Evolutionary conservation across 1,140 invertebrate genomes (phyloP).

Genomic region (Drosophila bocqueti): DNA sequence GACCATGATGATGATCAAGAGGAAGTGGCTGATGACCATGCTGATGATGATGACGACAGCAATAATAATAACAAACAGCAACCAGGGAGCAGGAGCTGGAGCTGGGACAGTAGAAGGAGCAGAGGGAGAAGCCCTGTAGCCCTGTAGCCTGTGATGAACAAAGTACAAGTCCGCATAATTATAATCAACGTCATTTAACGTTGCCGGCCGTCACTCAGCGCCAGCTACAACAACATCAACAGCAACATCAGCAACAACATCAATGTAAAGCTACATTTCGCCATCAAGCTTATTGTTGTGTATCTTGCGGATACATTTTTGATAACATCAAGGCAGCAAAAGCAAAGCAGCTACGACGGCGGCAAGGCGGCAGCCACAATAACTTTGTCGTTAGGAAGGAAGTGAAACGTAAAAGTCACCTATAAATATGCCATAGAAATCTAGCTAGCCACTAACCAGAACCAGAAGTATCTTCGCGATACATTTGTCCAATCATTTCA

Average conservation of each 20-base stretch:
- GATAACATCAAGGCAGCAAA: constrained; percentile 56
- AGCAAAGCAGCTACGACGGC: neutral
- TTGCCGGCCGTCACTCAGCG: constrained; percentile 81
- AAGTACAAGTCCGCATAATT: constrained; percentile 83
- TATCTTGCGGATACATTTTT: constrained; percentile 81
- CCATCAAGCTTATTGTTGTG: constrained; percentile 73
- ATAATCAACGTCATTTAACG: constrained; percentile 83
- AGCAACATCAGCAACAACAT: constrained; percentile 28
- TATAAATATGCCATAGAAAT: constrained; percentile 54
- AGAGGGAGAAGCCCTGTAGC: constrained; percentile 37
- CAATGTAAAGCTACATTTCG: constrained; percentile 63
- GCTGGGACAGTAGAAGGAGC: constrained; percentile 15
- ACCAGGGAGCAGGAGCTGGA: constrained; percentile 9
- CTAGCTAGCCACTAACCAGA: constrained; percentile 32
- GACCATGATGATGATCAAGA: constrained; percentile 36
- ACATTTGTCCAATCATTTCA: constrained; percentile 33
- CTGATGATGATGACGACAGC: constrained; percentile 63
- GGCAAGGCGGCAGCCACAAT: constrained; percentile 49
- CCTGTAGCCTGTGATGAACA: constrained; percentile 49
- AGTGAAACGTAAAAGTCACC: constrained; percentile 63
- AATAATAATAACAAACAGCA: constrained; percentile 77
- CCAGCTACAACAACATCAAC: constrained; percentile 53
- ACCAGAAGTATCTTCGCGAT: constrained; percentile 23
- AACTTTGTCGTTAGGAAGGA: constrained; percentile 75
- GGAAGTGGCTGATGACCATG: constrained; percentile 26